Evolutionary conservation across 2,797 vertebrate genomes (phyloP), one percentile per base, ranked within the genome.

Genomic region (Gastrophryne carolinensis): DNA sequence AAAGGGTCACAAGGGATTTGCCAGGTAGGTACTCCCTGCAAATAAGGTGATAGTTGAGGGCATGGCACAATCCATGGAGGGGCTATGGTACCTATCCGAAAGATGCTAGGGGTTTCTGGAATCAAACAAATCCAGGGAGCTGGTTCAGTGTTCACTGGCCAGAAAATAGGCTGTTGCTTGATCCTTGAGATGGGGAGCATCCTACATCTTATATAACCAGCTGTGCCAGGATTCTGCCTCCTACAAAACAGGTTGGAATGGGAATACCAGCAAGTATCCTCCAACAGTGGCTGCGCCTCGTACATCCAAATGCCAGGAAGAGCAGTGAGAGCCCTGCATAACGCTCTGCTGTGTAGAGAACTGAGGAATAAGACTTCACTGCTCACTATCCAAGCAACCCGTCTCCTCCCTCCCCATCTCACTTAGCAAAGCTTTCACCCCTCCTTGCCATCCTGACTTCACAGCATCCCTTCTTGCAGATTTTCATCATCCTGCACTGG

Each of bases 61-160:
- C 84, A 79, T 26, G 88, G 75, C 62, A 88, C 81, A 41, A 88
- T 75, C 23, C 84, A 87, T 61, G 87, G 75, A 5, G 88, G 88
- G 17, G 85, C 86, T 37, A 83, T 80, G 1, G 86, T 81, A 30
- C 87, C 85, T 65, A 91, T 83, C 72, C 89, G 79, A 79, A 91
- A 79, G 54, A 92, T 81, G 82, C 89, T 87, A 47, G 89, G 82
- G 17, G 88, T 69, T 41, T 86, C 83, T 21, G 92, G 92, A 39
- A 89, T 81, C 85, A 88, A 85, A 89, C 91, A 92, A 8, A 90
- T 80, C 91, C 91, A 92, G 67, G 86, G 83, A 81, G 83, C 80
- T 78, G 89, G 87, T 79, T 94, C 90, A 1, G 87, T 85, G 24
- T 80, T 85, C 82, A 88, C 81, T 39, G 84, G 90, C 92, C 91